Evolutionary conservation across 2,888 invertebrate genomes (phyloP).

Genomic region (Eristalinus aeneus): DNA sequence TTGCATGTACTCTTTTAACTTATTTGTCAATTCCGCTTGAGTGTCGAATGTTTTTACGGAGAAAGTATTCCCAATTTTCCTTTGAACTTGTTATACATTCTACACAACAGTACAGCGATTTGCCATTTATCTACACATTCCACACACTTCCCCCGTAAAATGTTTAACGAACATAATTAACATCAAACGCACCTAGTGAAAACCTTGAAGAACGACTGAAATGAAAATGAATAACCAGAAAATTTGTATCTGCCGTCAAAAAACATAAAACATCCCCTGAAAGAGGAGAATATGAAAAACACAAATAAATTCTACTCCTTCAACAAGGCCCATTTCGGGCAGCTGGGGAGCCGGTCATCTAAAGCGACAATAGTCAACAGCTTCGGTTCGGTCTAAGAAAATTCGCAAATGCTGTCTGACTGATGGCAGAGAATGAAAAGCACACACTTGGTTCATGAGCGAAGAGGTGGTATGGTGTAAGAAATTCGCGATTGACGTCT

Average conservation of each 20-base stretch:
- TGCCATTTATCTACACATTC: slow-evolving; percentile 22
- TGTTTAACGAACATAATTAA: slow-evolving; percentile 26
- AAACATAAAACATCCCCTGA: slow-evolving; percentile 47
- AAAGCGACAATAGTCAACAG: slow-evolving; percentile 44
- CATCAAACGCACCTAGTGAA: slow-evolving; percentile 47
- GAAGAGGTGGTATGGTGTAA: not conserved
- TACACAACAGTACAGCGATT: slow-evolving; percentile 34
- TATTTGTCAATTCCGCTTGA: too few species aligned
- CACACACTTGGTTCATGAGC: not conserved
- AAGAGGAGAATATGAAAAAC: slow-evolving; percentile 19
- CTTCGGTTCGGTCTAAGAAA: slow-evolving; percentile 5
- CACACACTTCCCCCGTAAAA: slow-evolving; percentile 9
- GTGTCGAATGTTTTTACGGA: not conserved
- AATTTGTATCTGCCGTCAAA: slow-evolving; percentile 54
- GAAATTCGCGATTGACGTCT: slow-evolving; percentile 30
- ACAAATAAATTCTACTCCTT: slow-evolving; percentile 44
- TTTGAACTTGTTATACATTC: slow-evolving; percentile 57
- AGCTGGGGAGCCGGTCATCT: slow-evolving; percentile 12
- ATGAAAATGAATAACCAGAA: slow-evolving; percentile 55
- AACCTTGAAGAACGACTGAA: slow-evolving; percentile 48
- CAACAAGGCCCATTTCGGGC: slow-evolving; percentile 38
- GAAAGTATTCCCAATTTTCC: slow-evolving; percentile 21
- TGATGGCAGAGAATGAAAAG: slow-evolving; percentile 4
- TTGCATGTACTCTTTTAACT: too few species aligned
- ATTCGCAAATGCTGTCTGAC: slow-evolving; percentile 15